phyloP scores from a whole-genome alignment of 2,113 vertebrate genomes.

The Anarhynchus alexandrinus region DNA sequence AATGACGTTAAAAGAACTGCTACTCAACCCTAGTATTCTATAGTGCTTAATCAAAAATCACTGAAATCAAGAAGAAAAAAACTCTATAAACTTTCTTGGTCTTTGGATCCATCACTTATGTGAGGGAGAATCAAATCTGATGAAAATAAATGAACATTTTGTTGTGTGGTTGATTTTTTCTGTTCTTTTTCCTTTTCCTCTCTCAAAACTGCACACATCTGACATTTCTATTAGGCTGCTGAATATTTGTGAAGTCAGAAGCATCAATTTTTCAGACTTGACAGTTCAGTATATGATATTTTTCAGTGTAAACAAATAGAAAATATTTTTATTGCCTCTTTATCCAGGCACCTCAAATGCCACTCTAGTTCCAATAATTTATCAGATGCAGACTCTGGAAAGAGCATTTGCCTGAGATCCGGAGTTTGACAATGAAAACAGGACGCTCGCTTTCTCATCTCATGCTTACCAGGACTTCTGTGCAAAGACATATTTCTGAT shows the following conservation, averaged over 20 bases:
- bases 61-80: neutral
- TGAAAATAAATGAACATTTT: slow-evolving; percentile 38
- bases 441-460: neutral
- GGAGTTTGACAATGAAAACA: neutral
- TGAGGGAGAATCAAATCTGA: neutral
- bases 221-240: slow-evolving; percentile 44
- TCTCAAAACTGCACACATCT: neutral
- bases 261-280: slow-evolving; percentile 59
- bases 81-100: neutral
- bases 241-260: slow-evolving; percentile 31
- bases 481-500: slow-evolving; percentile 7
- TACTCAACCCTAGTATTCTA: neutral
- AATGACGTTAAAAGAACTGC: neutral
- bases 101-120: neutral
- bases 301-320: slow-evolving; percentile 49
- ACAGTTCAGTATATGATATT: slow-evolving; percentile 33
- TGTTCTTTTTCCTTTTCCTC: neutral
- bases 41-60: neutral
- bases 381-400: neutral
- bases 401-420: neutral
- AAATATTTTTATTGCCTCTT: slow-evolving; percentile 47
- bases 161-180: neutral
- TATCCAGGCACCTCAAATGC: slow-evolving; percentile 18
- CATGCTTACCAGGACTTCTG: neutral
- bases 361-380: neutral